phyloP scores from a whole-genome alignment of 53 echinoderm and acorn worm genomes.

The Echinometra lucunter region DNA sequence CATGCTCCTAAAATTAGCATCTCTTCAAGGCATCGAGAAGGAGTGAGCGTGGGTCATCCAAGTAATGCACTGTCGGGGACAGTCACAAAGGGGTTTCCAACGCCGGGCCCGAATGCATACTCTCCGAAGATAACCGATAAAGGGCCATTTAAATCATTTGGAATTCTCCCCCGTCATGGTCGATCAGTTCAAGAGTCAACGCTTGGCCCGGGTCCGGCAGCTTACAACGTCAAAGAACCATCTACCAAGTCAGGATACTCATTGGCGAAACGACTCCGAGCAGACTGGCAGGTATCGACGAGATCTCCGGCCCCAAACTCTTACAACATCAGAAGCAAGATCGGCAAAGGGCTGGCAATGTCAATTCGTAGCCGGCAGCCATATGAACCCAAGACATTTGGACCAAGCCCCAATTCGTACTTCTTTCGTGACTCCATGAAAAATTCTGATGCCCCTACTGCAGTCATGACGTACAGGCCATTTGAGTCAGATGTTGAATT shows the following conservation, averaged over 20 bases:
- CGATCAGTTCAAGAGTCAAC: conserved; percentile 65
- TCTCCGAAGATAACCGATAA: conserved; percentile 73
- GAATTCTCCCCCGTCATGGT: conserved; percentile 42
- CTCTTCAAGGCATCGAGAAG: conserved; percentile 84
- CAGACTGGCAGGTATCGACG: conserved; percentile 79
- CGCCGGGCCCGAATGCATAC: conserved; percentile 90
- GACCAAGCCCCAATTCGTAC: conserved; percentile 96
- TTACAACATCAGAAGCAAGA: conserved; percentile 92
- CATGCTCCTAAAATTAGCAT: conserved; percentile 91
- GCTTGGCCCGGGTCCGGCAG: conserved; percentile 92
- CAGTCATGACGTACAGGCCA: conserved; percentile 87
- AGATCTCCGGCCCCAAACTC: conserved; percentile 85
- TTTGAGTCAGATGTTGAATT: conserved; percentile 73
- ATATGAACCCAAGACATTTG: conserved; percentile 73
- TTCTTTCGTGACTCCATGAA: conserved; percentile 78
- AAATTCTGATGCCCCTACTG: conserved; percentile 76
- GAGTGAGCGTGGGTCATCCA: conserved; percentile 94
- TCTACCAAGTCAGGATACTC: conserved; percentile 64
- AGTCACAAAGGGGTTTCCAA: conserved; percentile 69
- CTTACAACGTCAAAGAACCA: conserved; percentile 80
- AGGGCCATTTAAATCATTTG: conserved; percentile 85
- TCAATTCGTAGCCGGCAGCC: conserved; percentile 89
- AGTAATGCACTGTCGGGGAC: conserved; percentile 79
- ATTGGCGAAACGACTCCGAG: conserved; percentile 81
- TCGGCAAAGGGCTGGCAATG: conserved; percentile 98